phyloP scores from a whole-genome alignment of 1,140 invertebrate genomes.

The Popillia japonica region DNA sequence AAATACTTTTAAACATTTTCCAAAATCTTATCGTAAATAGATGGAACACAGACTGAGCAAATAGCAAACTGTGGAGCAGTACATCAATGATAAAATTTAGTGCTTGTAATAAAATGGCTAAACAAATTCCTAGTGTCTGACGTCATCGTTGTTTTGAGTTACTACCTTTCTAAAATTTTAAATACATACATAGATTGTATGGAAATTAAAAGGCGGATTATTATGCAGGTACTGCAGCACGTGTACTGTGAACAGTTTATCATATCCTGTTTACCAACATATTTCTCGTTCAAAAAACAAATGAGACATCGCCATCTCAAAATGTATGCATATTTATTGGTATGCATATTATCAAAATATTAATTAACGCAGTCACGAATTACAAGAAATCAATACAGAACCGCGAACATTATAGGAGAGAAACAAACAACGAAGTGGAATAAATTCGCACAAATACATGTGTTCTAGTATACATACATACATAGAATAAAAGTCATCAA shows the following conservation, averaged over 20 bases:
- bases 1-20: too few species aligned
- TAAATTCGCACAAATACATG: neutral
- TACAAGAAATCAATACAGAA: conserved; percentile 2
- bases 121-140: too few species aligned
- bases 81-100: too few species aligned
- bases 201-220: neutral
- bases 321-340: neutral
- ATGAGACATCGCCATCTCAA: neutral
- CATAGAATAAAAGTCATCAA: too few species aligned
- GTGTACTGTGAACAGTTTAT: neutral
- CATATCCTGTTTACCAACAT: neutral
- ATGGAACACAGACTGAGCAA: too few species aligned
- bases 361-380: neutral
- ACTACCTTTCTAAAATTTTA: neutral
- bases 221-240: neutral
- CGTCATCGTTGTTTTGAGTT: neutral
- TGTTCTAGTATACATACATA: too few species aligned
- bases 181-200: neutral
- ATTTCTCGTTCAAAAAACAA: neutral
- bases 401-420: neutral
- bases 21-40: too few species aligned
- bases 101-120: too few species aligned
- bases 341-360: neutral
- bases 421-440: neutral
- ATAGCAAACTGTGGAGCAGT: too few species aligned